These are phyloP conservation scores for Diaphora mendica DNA, from an alignment of 2,888 invertebrate genomes.

Conservation along the genomic window DNA sequence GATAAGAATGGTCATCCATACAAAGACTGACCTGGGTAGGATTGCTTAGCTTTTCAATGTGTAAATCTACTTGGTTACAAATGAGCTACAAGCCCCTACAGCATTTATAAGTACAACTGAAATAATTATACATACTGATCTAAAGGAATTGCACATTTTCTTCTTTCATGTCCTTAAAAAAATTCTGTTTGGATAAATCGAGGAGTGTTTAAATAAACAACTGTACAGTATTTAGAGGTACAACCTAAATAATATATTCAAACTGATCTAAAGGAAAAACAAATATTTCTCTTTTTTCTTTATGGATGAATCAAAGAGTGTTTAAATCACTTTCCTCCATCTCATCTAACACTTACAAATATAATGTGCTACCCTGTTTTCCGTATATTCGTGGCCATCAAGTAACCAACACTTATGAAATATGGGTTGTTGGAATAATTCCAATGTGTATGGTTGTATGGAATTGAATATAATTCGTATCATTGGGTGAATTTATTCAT, in stretches of 20 bases:
- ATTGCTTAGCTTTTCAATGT: no score
- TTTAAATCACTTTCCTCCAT: constrained; percentile 10
- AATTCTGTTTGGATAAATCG: no score
- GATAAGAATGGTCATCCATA: no score
- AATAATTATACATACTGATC: no score
- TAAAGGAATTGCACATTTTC: no score
- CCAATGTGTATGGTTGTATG: constrained; percentile 30
- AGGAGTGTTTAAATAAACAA: no score
- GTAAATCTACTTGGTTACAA: no score
- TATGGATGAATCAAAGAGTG: background rate
- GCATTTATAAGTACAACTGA: no score
- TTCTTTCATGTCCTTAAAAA: no score
- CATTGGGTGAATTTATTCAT: constrained; percentile 48
- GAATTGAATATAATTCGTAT: constrained; percentile 45
- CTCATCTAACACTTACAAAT: constrained; percentile 9
- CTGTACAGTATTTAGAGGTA: background rate
- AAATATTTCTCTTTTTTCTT: background rate
- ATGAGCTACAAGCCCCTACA: no score
- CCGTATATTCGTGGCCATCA: constrained; percentile 34
- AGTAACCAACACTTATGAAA: constrained; percentile 34
- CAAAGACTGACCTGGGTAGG: no score
- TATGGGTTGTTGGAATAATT: constrained; percentile 35
- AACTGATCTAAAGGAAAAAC: background rate
- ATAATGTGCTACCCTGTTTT: constrained; percentile 35
- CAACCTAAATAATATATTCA: background rate